A percentile compares a stretch with the other conserved stretches of the same genome.
These are phyloP conservation scores for Chloropsis cyanopogon DNA, from an alignment of 2,113 vertebrate species.

Conservation along the genomic window DNA sequence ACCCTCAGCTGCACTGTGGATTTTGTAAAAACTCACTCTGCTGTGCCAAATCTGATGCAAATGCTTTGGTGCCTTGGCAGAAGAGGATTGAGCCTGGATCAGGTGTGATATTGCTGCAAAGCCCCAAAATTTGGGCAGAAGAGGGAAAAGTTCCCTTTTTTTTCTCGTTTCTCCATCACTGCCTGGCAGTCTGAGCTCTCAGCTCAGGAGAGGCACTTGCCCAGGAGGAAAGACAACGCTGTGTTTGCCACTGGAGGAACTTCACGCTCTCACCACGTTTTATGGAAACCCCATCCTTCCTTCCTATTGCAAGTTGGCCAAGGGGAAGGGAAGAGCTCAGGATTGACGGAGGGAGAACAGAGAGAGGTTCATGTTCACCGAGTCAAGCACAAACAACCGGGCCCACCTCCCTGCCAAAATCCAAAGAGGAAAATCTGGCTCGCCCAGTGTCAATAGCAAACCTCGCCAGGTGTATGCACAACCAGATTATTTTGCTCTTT, in stretches of 20 bases:
- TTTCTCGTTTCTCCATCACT: neutral
- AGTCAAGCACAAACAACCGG: neutral
- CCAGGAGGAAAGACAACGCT: neutral
- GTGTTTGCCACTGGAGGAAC: neutral
- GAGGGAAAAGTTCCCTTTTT: neutral
- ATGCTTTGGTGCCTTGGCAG: neutral
- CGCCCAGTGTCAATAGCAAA: neutral
- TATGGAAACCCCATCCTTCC: neutral
- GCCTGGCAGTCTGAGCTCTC: neutral
- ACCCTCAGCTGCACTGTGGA: neutral
- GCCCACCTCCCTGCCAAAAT: neutral
- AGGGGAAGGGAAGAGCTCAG: neutral
- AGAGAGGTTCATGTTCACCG: neutral
- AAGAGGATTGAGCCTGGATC: neutral
- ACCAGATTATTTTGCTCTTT: slow-evolving; percentile 4
- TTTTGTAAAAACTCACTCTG: neutral
- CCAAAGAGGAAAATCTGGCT: neutral
- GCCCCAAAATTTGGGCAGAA: neutral
- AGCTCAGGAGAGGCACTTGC: neutral
- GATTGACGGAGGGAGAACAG: neutral
- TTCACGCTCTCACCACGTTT: fast-evolving
- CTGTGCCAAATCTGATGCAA: fast-evolving
- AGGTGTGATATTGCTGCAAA: neutral
- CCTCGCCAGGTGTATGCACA: neutral
- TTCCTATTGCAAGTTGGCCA: neutral